A percentile compares a stretch with the other conserved stretches of the same genome.
Evolutionary conservation across 2,113 vertebrate species (phyloP).

Genomic region (Leptocoma aspasia): DNA sequence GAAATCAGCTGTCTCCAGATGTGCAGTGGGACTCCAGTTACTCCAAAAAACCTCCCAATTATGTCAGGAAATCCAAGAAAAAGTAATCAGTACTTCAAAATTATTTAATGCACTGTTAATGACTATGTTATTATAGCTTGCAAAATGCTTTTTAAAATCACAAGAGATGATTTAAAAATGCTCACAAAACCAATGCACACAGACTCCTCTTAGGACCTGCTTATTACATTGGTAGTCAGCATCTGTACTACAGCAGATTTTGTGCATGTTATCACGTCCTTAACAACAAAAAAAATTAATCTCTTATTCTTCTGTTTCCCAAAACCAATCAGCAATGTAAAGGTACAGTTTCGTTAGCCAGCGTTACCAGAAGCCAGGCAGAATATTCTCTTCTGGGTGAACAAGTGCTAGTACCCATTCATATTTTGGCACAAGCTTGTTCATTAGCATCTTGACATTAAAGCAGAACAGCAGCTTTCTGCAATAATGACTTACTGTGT

Average conservation of each 20-base stretch:
- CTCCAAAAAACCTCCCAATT: not conserved
- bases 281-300: not conserved
- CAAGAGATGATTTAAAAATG: constrained; percentile 7
- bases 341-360: not conserved
- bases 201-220: not conserved
- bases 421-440: not conserved
- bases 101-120: not conserved
- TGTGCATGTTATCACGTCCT: not conserved
- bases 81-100: constrained; percentile 5
- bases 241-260: not conserved
- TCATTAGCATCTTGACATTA: not conserved
- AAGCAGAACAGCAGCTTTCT: not conserved
- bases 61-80: constrained; percentile 30
- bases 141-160: not conserved
- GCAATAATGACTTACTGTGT: not conserved
- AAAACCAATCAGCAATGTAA: not conserved
- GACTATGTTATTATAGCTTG: not conserved
- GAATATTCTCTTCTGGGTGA: not conserved
- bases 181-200: not conserved
- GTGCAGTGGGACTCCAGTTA: not conserved
- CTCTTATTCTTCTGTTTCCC: not conserved
- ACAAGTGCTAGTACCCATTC: not conserved
- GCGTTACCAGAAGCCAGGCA: not conserved
- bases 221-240: not conserved
- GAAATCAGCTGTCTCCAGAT: constrained; percentile 49